Evolutionary conservation across 2,113 vertebrate species (phyloP), one percentile per base, ranked within the genome.

Genomic region (Labrus mixtus): DNA sequence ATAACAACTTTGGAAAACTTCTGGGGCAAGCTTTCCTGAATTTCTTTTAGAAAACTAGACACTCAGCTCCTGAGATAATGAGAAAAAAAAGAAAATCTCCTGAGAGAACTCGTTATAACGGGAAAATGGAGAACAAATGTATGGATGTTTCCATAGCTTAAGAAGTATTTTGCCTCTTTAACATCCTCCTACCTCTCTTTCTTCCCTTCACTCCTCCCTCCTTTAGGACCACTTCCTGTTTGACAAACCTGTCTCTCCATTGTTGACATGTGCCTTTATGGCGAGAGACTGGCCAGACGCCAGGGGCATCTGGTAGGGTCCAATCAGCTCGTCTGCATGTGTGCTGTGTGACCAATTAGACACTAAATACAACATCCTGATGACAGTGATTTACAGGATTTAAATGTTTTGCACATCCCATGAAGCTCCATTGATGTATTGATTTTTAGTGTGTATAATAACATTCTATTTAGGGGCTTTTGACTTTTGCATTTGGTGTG

Each of bases 231-330:
- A 98, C 89, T 98, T 98, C 93, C 91, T 98, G 79, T 98, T 98
- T 90, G 97, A 98, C 92, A 98, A 98, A 78, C 97, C 97, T 2
- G 95, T 98, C 63, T 98, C 97, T 78, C 97, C 97, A 4, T 90
- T 98, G 93, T 92, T 98, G 87, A 98, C 96, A 7, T 97, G 96
- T 89, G 96, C 97, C 48, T 97, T 96, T 85, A 97, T 98, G 97
- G 97, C 95, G 81, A 94, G 97, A 64, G 97, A 98, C 94, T 98
- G 97, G 97, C 97, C 97, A 9, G 97, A 98, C 73, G 96, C 95
- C 92, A 93, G 97, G 82, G 97, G 97, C 91, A 98, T 98, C 94
- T 98, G 97, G 97, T 98, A 97, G 1, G 96, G 84, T 82, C 78
- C 50, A 9, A n/a, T 53, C 62, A 60, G 78, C 69, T 75, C 73